Base-by-base conservation (phyloP, 2,888 invertebrate genomes). In the Eugnorisma glareosa region DNA sequence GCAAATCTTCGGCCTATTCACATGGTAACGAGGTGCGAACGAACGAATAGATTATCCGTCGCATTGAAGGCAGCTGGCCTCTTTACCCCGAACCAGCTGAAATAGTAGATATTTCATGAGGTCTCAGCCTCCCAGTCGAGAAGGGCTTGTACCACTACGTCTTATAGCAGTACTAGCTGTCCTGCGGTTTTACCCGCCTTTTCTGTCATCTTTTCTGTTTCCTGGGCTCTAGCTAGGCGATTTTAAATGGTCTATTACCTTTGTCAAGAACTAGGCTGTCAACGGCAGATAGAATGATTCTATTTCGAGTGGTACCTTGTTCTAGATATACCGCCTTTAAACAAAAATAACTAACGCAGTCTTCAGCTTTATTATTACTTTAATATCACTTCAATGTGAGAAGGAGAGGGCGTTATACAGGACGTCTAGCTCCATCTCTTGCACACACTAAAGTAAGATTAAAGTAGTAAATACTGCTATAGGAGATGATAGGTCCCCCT, bases 1-100 rank as follows among this genome's bases (percentile, higher is more conserved):
- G 91, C 90, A 92, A 91, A 91, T 91, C 84, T 87, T 85, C 71
- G 73, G 77, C 71, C 85, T 82, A 88, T 89, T 89, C 88, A 87
- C 79, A 89, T 92, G 89, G 87, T 91, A 92, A 91, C 90, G 89
- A 91, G 80, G 82, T 37, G 76, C 83, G 87, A 83, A 86, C 81
- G 72, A 45, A 57, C 61, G 82, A 84, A 89, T 88, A 86, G 78
- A 81, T 87, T 83, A 87, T 69, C 67, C 75, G 75, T 73, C 77
- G 76, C 68, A 67, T 69, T 81, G 82, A 79, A 77, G 72, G 74
- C 63, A 54, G 63, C 73, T 87, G 87, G 87, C 88, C 89, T 67
- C 78, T 85, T 89, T 89, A 86, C 87, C 87, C 78, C 71, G 86
- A 77, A 79, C 67, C 66, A 59, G 51, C 45, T 77, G 67, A 81